Conservation (phyloP, 1,140 invertebrate species). For the Ceratoteleas bidentatus region DNA sequence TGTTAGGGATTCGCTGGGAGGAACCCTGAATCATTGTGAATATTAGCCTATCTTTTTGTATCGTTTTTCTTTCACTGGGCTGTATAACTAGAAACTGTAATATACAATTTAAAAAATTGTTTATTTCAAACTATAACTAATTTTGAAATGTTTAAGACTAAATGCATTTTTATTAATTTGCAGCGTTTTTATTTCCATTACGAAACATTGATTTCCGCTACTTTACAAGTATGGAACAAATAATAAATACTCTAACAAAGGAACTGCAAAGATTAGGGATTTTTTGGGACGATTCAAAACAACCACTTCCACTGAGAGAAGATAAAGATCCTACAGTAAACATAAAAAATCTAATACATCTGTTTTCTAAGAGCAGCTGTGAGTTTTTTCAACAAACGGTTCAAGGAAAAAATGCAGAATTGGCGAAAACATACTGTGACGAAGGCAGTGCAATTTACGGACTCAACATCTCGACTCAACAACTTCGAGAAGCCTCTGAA, state of each 20-base stretch:
- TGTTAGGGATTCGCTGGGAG: no score
- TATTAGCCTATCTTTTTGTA: no score
- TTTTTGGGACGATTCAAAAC: background rate
- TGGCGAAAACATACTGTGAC: constrained; percentile 30
- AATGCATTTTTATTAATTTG: no score
- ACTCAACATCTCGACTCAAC: constrained; percentile 1
- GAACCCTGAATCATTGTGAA: no score
- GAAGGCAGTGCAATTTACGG: constrained; percentile 42
- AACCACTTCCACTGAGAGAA: constrained; percentile 1
- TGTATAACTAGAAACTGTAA: no score
- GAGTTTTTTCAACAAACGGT: constrained; percentile 9
- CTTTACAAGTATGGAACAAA: constrained; percentile 10
- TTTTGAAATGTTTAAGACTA: no score
- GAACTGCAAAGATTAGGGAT: background rate
- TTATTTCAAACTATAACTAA: no score
- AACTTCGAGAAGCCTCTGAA: constrained; percentile 69
- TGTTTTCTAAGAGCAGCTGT: constrained; percentile 20
- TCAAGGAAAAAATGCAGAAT: constrained; percentile 39
- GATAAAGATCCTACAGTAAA: constrained; percentile 2
- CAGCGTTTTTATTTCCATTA: no score
- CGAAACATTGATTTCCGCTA: no score
- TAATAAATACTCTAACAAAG: background rate
- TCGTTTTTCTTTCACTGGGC: no score
- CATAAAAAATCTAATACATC: constrained; percentile 10
- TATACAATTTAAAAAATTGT: no score